Evolutionary conservation across 1,140 invertebrate species (phyloP), one percentile per base, ranked within the genome.

Genomic region (Saccostrea echinata): DNA sequence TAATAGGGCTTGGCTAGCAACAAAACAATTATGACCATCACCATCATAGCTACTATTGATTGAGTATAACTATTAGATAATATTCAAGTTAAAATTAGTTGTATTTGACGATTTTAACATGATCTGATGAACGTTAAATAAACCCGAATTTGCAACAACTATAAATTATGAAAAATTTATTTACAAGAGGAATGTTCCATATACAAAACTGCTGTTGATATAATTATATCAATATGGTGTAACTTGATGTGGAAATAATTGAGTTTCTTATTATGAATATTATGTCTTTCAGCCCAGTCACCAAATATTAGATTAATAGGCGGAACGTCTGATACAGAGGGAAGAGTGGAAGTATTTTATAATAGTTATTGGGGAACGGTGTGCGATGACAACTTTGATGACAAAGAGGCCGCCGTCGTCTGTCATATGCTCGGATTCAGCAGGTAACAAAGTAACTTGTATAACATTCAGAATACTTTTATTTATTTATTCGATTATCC

Each of bases 321-420:
- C 27, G 68, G 68, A 30, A 11, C 11, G 4, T 76, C 68, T 6
- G 11, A 27, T 12, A 13, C 11, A 16, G 68, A 76, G 4, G 68
- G 68, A 11, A 27, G 68, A 27, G 68, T 76, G 27, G 68, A 76
- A 16, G 68, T 76, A 12, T 76, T 33, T 12, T 30, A 76, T 12
- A 76, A 76, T 30, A 27, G 68, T 30, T 4, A 33, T 2, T 76
- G 68, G 68, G 68, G 68, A 18, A 76, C 68, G 16, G 68, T 76
- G 0, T 76, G 68, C 30, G 68, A 76, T 30, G 68, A 76, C 30
- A 76, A 76, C 13, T 76, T 76, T 27, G 68, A 33, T 76, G 27
- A 76, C 27, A 76, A 76, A 76, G 68, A 76, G 11, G 68, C 68
- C 4, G 68, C 12, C 27, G 68, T 76, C 68, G 68, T 76, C 68